Base-by-base conservation (phyloP, 2,113 vertebrate genomes). In the Rhea americana region DNA sequence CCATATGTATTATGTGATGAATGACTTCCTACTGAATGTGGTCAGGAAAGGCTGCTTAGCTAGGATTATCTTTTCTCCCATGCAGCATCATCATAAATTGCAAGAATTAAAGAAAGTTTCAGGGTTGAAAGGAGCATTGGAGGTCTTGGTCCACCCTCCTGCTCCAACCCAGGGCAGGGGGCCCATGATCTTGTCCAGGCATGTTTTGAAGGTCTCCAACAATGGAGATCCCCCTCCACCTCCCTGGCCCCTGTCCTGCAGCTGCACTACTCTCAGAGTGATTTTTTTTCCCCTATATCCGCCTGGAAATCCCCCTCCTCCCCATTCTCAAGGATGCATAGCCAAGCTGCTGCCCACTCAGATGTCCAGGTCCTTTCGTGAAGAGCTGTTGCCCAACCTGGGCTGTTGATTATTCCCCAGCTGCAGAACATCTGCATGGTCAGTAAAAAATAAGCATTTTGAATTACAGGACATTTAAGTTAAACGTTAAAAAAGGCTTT, bases 221-320 rank as follows among this genome's bases (percentile, higher is more conserved):
- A 55, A 32, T 35, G 37, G 68, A 45, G 50, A 70, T 47, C 8
- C 2, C 4, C 25, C 22, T 59, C 20, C 37, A 13, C 19, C 61
- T 18, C 50, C 70, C 30, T 50, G 24, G 26, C 6, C 8, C 10
- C 18, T 47, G 1, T 22, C 22, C 68, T 76, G 67, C 67, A 63
- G 18, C 65, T 65, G 37, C 12, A 13, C n/a, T 0, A 0, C 13
- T 48, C 43, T 47, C 65, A 39, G 2, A 18, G 18, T n/a, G 39
- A 65, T 0, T 19, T 63, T 70, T 82, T 87, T 30, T 3, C 39
- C 20, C n/a, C 17, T 56, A 15, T 50, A 14, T 68, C 58, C 11
- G 5, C n/a, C 21, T 30, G 67, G 32, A 85, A 84, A 50, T 45
- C 30, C 13, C 13, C 11, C 16, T 9, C 6, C 4, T 71, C 28